Percentiles rank a stretch among this genome's conserved stretches.
Evolutionary conservation across 2,113 vertebrate species (phyloP).

Genomic region (Raja brachyura): DNA sequence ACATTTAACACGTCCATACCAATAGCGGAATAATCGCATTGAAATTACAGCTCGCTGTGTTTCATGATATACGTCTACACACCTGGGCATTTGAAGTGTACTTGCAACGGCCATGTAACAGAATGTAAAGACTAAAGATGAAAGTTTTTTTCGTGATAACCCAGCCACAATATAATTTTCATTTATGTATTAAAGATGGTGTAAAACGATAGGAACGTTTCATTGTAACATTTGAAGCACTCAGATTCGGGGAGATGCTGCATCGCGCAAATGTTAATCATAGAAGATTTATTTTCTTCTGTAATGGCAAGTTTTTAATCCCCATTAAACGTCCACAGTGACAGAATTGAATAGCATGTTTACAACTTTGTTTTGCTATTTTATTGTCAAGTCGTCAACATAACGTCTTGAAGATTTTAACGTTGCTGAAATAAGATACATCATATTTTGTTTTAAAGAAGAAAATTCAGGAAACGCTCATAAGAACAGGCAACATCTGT

Average conservation of each 20-base stretch:
- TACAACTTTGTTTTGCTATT: not conserved
- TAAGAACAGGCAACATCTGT: no score
- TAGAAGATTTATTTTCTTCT: not conserved
- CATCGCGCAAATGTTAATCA: not conserved
- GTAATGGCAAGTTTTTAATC: not conserved
- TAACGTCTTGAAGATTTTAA: not conserved
- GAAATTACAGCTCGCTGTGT: not conserved
- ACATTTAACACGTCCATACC: not conserved
- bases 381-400: not conserved
- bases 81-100: not conserved
- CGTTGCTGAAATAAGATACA: not conserved
- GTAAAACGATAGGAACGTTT: not conserved
- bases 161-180: not conserved
- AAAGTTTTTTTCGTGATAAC: not conserved
- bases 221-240: not conserved
- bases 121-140: not conserved
- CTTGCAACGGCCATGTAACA: not conserved
- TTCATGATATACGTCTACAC: not conserved
- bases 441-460: not conserved
- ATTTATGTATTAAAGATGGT: not conserved
- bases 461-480: no score
- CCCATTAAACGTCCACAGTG: not conserved
- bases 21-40: not conserved
- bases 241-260: not conserved
- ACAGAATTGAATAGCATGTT: not conserved